A percentile compares a stretch with the other conserved stretches of the same genome.
These are phyloP conservation scores for Teleogryllus occipitalis DNA, from an alignment of 1,140 invertebrate genomes.

Conservation along the genomic window DNA sequence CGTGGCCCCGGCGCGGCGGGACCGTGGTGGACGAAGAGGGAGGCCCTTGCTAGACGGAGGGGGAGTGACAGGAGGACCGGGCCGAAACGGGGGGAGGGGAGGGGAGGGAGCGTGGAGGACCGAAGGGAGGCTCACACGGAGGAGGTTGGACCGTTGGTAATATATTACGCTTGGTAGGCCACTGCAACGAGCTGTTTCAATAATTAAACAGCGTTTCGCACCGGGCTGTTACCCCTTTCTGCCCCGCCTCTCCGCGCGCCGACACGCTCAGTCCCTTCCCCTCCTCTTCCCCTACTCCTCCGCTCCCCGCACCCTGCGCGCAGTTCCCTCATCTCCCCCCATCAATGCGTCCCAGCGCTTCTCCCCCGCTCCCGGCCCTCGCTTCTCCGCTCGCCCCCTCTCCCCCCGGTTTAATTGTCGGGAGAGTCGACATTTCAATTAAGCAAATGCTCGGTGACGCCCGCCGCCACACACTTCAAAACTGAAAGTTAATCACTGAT, in stretches of 20 bases:
- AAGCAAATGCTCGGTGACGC: neutral
- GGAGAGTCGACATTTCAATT: neutral
- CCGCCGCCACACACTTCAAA: neutral
- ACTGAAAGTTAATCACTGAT: constrained; percentile 1
- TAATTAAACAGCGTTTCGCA: neutral
- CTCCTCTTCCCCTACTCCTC: too few species aligned
- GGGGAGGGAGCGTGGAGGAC: neutral
- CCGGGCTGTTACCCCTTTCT: neutral
- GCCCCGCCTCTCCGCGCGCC: too few species aligned
- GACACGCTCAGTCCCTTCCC: too few species aligned
- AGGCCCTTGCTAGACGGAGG: neutral
- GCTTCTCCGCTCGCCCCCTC: too few species aligned
- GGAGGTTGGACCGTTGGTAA: neutral
- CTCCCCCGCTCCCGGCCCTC: too few species aligned
- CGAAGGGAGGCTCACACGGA: neutral
- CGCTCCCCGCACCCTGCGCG: too few species aligned
- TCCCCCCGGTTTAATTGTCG: too few species aligned
- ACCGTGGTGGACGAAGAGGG: neutral
- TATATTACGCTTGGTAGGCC: neutral
- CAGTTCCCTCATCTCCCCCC: too few species aligned
- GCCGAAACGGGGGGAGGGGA: neutral
- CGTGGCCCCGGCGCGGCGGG: too few species aligned
- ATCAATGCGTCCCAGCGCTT: too few species aligned
- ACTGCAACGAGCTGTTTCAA: neutral
- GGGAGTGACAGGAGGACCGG: neutral